These are phyloP conservation scores for Rhincodon typus DNA, from an alignment of 2,797 vertebrate species.

Conservation along the genomic window DNA sequence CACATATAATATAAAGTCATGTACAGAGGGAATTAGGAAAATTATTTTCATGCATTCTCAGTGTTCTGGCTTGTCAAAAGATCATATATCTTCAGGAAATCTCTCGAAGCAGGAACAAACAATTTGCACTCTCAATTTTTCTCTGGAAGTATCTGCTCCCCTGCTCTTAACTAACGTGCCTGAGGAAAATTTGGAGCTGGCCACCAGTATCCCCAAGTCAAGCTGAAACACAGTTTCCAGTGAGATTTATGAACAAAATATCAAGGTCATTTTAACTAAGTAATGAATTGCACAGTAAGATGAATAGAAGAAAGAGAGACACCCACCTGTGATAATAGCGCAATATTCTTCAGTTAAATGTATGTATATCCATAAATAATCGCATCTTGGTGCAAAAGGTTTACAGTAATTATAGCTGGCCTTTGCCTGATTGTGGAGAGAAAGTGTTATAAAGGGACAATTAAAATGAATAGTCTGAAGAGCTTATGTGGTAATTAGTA, in stretches of 20 bases:
- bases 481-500: neutral
- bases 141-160: neutral
- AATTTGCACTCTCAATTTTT: neutral
- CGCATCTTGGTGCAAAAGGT: neutral
- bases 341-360: neutral
- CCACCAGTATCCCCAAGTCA: neutral
- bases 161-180: neutral
- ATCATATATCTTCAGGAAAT: neutral
- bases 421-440: neutral
- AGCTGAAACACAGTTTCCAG: neutral
- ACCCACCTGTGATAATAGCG: neutral
- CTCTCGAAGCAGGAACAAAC: neutral
- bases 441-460: neutral
- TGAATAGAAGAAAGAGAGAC: too few relatives aligned
- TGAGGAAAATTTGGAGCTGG: neutral
- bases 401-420: neutral
- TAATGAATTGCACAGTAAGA: neutral
- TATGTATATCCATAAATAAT: neutral
- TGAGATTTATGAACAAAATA: neutral
- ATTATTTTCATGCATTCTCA: neutral
- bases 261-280: neutral
- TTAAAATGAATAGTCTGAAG: neutral
- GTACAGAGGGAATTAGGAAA: neutral
- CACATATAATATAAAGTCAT: neutral
- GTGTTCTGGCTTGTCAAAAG: neutral